Evolutionary conservation across 2,113 vertebrate species (phyloP), one percentile per base, ranked within the genome.

Genomic region (Cololabis saira): DNA sequence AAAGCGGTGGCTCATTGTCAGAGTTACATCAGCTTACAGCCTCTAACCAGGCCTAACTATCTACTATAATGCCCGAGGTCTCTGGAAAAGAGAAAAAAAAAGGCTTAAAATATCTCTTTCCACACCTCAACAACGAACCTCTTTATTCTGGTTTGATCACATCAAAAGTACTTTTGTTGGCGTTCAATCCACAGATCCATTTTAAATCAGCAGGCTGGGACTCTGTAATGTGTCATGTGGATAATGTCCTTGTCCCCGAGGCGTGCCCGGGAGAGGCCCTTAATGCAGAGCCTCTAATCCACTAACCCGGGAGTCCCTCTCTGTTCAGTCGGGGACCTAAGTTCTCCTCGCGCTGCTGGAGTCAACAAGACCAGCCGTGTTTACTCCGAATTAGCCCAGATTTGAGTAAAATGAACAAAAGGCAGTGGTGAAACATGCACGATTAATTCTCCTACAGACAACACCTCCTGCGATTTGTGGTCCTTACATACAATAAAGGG

Each of bases 221-320:
- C 82, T 76, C 70, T 74, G 81, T 74, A 87, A 84, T 74, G 84
- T 86, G 90, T 91, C 90, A 84, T 88, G 81, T 90, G 90, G 85
- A 90, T 93, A 91, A 92, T 90, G 90, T 92, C 82, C 81, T 79
- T 43, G 84, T 90, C 87, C 88, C 88, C 21, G 61, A 81, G 83
- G 84, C 78, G 61, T 54, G 74, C 84, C 86, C 81, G 37, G 53
- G 78, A 88, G 83, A 83, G 76, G 78, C 80, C 85, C 84, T 78
- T 73, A 89, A 85, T 78, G 85, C 77, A 68, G 61, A 84, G 76
- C 80, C 83, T 79, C 80, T 90, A 91, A 90, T 91, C 89, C 89
- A 78, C 76, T 78, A 80, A 81, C 84, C 85, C 81, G 42, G 59
- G 56, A 85, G 85, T 78, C 78, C 68, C 81, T 74, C 71, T 81